A percentile compares a stretch with the other conserved stretches of the same genome.
phyloP scores from a whole-genome alignment of 2,888 invertebrate species.

The Microplitis manilae region DNA sequence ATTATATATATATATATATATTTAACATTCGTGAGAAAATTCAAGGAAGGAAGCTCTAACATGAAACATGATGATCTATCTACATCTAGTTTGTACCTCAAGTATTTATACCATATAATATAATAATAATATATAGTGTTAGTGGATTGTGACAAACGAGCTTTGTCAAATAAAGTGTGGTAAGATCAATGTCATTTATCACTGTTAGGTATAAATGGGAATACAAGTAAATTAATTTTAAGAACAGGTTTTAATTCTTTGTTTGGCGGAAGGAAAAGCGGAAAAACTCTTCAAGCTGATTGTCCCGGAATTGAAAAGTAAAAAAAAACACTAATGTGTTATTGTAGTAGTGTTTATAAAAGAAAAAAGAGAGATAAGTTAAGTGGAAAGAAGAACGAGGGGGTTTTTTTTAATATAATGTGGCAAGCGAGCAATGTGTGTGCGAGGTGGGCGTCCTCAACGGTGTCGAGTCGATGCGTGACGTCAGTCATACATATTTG shows the following conservation, averaged over 20 bases:
- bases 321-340: background rate
- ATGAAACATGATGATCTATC: background rate
- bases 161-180: background rate
- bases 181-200: slow-evolving; percentile 1
- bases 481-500: slow-evolving; percentile 71
- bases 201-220: background rate
- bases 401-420: slow-evolving; percentile 10
- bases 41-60: slow-evolving; percentile 11
- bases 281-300: slow-evolving; percentile 39
- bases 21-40: slow-evolving; percentile 12
- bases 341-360: slow-evolving; percentile 5
- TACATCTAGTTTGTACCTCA: slow-evolving; percentile 2
- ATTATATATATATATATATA: slow-evolving; percentile 2
- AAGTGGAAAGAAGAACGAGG: slow-evolving; percentile 17
- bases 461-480: slow-evolving; percentile 60
- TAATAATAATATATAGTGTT: background rate
- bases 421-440: slow-evolving; percentile 60
- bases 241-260: background rate
- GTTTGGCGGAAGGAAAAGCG: slow-evolving; percentile 30
- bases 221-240: background rate
- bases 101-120: background rate
- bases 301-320: background rate
- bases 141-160: background rate
- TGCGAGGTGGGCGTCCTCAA: slow-evolving; percentile 67
- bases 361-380: slow-evolving; percentile 8